These are phyloP conservation scores for Philhelius pedissequus DNA, from an alignment of 2,888 invertebrate genomes.

Conservation along the genomic window DNA sequence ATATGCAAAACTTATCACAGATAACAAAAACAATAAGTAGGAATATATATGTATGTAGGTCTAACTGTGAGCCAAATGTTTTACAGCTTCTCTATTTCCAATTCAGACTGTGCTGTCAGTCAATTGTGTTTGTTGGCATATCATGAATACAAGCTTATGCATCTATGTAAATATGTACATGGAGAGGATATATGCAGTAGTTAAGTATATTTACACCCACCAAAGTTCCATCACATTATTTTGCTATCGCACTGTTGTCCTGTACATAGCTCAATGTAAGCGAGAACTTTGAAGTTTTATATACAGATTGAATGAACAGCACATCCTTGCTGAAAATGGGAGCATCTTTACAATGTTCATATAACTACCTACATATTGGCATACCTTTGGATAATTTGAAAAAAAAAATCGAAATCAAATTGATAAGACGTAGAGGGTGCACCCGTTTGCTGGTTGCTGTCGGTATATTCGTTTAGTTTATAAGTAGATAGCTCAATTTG, in stretches of 20 bases:
- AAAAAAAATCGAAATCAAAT: too few species aligned
- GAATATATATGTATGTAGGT: not conserved
- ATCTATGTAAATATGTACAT: not conserved
- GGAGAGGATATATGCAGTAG: not conserved
- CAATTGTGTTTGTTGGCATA: not conserved
- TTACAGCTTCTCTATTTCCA: not conserved
- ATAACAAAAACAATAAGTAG: constrained; percentile 7
- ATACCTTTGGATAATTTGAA: too few species aligned
- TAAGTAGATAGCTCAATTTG: too few species aligned
- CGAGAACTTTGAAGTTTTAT: not conserved
- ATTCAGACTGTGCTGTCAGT: constrained; percentile 5
- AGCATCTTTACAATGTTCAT: not conserved
- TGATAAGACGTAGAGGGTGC: too few species aligned
- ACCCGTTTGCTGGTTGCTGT: too few species aligned
- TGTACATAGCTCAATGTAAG: not conserved
- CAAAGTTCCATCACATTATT: not conserved
- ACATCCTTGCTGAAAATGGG: not conserved
- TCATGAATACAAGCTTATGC: not conserved
- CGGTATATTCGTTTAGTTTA: too few species aligned
- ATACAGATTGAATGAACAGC: not conserved
- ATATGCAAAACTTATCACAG: constrained; percentile 35
- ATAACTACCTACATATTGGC: too few species aligned
- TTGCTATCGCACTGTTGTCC: not conserved
- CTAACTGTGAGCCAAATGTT: not conserved
- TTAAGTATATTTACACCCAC: not conserved